Evolutionary conservation across 2,888 invertebrate genomes (phyloP).

Genomic region (Deroplatys truncata): DNA sequence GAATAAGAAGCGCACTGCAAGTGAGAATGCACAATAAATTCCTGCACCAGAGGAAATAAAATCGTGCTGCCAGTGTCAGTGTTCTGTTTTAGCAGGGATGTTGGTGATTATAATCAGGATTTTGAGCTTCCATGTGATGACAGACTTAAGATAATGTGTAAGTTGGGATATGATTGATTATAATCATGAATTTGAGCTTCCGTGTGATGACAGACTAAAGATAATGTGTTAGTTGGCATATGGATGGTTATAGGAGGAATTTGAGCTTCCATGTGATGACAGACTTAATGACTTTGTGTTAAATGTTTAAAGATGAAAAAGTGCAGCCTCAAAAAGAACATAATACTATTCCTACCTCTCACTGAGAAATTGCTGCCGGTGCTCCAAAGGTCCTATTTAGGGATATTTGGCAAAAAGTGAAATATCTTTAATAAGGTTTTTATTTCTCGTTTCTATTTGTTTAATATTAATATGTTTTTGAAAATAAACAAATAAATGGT

Average conservation of each 20-base stretch:
- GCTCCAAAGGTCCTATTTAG: not conserved
- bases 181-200: not conserved
- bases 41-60: not conserved
- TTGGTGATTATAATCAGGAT: not conserved
- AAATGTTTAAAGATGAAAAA: not conserved
- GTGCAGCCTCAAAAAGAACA: not conserved
- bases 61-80: not conserved
- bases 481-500: not conserved
- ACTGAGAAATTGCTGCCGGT: not conserved
- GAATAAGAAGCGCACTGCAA: slow-evolving; percentile 25
- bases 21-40: slow-evolving; percentile 19
- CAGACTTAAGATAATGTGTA: no score
- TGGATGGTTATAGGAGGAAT: not conserved
- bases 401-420: not conserved
- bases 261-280: not conserved
- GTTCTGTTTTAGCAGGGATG: not conserved
- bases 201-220: not conserved
- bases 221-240: not conserved
- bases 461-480: slow-evolving; percentile 13
- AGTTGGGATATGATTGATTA: no score
- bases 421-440: not conserved
- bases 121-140: no score
- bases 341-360: slow-evolving; percentile 4
- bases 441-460: slow-evolving; percentile 1
- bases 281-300: not conserved